A percentile compares a stretch with the other conserved stretches of the same genome.
phyloP scores from a whole-genome alignment of 2,888 invertebrate species.

The Drosophila eohydei region DNA sequence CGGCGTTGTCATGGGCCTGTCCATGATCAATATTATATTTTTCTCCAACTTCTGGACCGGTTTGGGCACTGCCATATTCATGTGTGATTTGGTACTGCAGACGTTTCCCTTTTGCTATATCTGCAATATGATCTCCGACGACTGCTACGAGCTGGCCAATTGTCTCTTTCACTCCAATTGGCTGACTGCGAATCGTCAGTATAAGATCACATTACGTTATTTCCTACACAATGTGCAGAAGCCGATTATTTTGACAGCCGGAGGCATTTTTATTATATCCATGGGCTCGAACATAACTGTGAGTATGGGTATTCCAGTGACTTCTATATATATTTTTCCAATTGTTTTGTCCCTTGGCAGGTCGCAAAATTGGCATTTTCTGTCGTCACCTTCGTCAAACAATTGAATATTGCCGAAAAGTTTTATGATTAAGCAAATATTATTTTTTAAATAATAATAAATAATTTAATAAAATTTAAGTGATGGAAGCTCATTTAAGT shows the following conservation, averaged over 20 bases:
- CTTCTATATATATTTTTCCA: neutral
- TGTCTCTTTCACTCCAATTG: constrained; percentile 65
- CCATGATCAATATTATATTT: constrained; percentile 57
- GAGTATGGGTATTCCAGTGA: constrained; percentile 10
- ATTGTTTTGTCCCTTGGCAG: constrained; percentile 7
- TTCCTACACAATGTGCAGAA: constrained; percentile 64
- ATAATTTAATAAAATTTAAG: neutral
- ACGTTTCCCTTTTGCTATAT: constrained; percentile 68
- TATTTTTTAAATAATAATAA: neutral
- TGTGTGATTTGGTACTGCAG: constrained; percentile 44
- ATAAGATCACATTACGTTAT: constrained; percentile 40
- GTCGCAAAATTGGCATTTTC: constrained; percentile 69
- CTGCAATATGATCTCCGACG: constrained; percentile 52
- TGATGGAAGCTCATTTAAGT: neutral
- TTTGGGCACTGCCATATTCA: constrained; percentile 31
- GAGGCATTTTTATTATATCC: constrained; percentile 62
- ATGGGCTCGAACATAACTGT: constrained; percentile 60
- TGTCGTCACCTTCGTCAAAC: constrained; percentile 55
- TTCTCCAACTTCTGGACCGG: constrained; percentile 57
- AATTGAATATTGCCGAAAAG: constrained; percentile 60
- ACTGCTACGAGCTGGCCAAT: constrained; percentile 44
- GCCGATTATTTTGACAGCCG: constrained; percentile 57
- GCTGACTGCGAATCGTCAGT: constrained; percentile 46
- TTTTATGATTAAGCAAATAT: constrained; percentile 26
- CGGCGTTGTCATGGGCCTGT: constrained; percentile 54